phyloP scores from a whole-genome alignment of 53 echinoderm and acorn worm species.

The Stichopus horrens region DNA sequence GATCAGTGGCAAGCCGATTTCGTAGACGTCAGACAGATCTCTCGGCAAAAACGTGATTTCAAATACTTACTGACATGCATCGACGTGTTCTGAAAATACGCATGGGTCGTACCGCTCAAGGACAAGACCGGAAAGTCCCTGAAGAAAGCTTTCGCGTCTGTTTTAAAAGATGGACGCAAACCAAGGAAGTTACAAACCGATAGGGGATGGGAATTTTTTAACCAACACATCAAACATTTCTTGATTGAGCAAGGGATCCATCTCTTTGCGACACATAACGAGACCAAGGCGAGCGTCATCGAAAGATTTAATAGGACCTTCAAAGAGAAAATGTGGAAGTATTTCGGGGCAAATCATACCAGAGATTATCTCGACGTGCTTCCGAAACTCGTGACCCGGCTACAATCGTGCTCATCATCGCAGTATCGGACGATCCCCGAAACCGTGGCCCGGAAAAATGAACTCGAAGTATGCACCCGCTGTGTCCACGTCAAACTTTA shows the following conservation, averaged over 20 bases:
- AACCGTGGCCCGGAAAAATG: not conserved
- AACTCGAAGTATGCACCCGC: not conserved
- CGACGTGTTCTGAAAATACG: constrained; percentile 39
- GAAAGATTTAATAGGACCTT: constrained; percentile 37
- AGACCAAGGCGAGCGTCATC: constrained; percentile 16
- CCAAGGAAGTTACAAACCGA: no score
- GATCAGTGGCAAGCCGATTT: no score
- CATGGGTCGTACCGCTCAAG: no score
- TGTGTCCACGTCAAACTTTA: not conserved
- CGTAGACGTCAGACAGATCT: no score
- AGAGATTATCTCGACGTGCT: constrained; percentile 7
- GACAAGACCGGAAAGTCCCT: no score
- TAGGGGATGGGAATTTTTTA: no score
- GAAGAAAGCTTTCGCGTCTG: no score
- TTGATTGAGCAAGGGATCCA: no score
- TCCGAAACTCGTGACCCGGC: not conserved
- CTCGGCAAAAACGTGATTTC: not conserved
- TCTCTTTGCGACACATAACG: no score
- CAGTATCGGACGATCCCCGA: constrained; percentile 28
- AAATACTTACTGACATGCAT: constrained; percentile 40
- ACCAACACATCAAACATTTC: no score
- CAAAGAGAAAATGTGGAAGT: constrained; percentile 2
- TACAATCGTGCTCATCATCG: constrained; percentile 25
- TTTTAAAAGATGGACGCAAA: no score
- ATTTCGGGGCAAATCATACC: constrained; percentile 39